A percentile compares a stretch with the other conserved stretches of the same genome.
These are phyloP conservation scores for roundworm (Caenorhabditis elegans) DNA, from an alignment of 1,140 invertebrate genomes.

Conservation along the genomic window WBcel235 BX284606.5:10319501-10320000, in stretches of 20 bases:
- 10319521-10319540: not conserved
- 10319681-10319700: not conserved
- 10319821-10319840: not conserved
- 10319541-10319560: not conserved
- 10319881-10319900: not conserved
- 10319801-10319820: not conserved
- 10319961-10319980: not conserved
- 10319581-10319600: not conserved
- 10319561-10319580: not conserved
- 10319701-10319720: not conserved
- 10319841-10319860: not conserved
- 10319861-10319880: constrained; percentile 23
- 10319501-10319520: not conserved
- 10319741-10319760: not conserved
- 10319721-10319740: not conserved
- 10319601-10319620: not conserved
- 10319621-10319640: not conserved
- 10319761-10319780: not conserved
- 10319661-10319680: not conserved
- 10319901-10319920: too few species aligned
- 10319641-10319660: not conserved
- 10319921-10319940: constrained; percentile 4
- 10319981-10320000: not conserved
- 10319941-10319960: constrained; percentile 20
- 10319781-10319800: not conserved